phyloP scores from a whole-genome alignment of 2,113 vertebrate genomes.

The Ictidomys tridecemlineatus region DNA sequence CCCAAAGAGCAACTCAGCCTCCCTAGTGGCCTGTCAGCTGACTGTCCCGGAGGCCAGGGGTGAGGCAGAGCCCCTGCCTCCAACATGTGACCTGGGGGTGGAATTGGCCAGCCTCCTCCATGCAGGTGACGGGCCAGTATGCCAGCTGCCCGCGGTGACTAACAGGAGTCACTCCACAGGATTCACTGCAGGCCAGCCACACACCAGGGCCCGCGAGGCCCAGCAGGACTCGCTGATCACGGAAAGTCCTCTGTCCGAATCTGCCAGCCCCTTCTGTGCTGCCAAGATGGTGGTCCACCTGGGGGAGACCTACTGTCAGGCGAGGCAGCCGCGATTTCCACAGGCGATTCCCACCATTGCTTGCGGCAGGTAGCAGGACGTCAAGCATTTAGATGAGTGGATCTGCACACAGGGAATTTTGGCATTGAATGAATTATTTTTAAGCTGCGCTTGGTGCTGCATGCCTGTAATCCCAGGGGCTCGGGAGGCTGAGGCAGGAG shows the following conservation, averaged over 20 bases:
- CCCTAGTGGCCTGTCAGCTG: not conserved
- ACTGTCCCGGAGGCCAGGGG: not conserved
- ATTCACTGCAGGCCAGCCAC: too few species aligned
- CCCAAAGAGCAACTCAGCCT: not conserved
- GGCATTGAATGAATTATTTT: not conserved
- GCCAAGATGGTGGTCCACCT: too few species aligned
- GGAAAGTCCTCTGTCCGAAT: not conserved
- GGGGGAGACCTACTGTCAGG: too few species aligned
- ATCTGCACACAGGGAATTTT: not conserved
- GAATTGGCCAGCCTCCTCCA: not conserved
- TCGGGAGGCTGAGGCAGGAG: too few species aligned
- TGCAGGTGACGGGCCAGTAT: accelerated
- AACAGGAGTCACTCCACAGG: accelerated
- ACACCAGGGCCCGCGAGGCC: accelerated
- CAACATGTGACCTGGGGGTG: not conserved
- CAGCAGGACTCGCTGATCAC: accelerated
- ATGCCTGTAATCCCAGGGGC: too few species aligned
- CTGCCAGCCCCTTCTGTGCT: too few species aligned
- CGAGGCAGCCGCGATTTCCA: too few species aligned
- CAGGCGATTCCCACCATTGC: too few species aligned
- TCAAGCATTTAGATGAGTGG: too few species aligned
- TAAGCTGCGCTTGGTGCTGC: too few species aligned
- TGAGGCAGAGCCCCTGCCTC: not conserved
- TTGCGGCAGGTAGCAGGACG: not conserved
- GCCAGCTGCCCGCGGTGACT: not conserved